A percentile compares a stretch with the other conserved stretches of the same genome.
phyloP scores from a whole-genome alignment of 1,140 invertebrate genomes.

The Tenebrio molitor region DNA sequence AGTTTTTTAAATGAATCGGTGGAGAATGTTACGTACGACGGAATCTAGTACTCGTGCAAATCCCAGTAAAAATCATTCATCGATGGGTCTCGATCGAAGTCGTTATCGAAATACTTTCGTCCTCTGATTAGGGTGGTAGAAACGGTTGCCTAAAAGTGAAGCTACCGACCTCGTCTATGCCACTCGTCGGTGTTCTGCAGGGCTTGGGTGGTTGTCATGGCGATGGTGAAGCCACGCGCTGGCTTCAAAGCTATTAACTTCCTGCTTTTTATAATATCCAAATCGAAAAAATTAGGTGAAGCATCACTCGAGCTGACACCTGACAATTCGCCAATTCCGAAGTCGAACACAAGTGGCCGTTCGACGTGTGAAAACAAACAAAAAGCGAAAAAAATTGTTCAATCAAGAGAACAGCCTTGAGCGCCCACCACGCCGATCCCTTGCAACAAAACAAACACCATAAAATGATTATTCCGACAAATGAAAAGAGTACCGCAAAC shows the following conservation, averaged over 20 bases:
- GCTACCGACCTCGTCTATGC: slow-evolving; percentile 1
- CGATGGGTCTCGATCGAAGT: too few species aligned
- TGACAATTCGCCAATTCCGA: slow-evolving; percentile 18
- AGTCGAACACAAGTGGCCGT: slow-evolving; percentile 19
- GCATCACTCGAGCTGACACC: slow-evolving; percentile 22
- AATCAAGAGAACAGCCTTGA: slow-evolving; percentile 24
- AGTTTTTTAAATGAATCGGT: too few species aligned
- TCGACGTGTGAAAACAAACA: slow-evolving; percentile 8
- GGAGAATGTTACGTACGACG: too few species aligned
- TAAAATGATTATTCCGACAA: too few species aligned
- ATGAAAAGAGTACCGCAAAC: neutral
- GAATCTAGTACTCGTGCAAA: too few species aligned
- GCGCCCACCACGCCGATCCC: too few species aligned
- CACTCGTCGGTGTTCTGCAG: neutral
- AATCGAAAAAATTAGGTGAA: slow-evolving; percentile 32
- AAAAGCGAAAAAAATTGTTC: slow-evolving; percentile 10
- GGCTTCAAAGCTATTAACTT: slow-evolving; percentile 13
- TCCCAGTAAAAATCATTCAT: too few species aligned
- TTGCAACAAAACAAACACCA: too few species aligned
- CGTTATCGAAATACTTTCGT: too few species aligned
- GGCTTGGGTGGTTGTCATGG: slow-evolving; percentile 15
- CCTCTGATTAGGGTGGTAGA: too few species aligned
- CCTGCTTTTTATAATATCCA: slow-evolving; percentile 28
- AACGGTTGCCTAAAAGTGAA: neutral
- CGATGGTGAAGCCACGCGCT: slow-evolving; percentile 18